Conservation (phyloP, 2,113 vertebrate species). For the Engraulis encrasicolus region DNA sequence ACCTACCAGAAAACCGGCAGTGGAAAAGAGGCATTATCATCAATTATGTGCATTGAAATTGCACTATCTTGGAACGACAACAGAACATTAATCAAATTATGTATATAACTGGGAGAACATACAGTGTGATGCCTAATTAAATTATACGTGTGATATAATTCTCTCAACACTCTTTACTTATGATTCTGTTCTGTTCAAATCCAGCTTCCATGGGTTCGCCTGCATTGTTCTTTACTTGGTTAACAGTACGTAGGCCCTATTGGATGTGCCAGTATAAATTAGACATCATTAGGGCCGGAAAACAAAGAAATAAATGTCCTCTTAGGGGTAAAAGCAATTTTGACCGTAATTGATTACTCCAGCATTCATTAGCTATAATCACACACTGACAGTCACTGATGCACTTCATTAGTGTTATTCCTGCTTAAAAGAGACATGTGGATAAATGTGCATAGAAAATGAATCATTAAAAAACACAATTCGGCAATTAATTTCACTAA, state of each 20-base stretch:
- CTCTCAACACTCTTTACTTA: neutral
- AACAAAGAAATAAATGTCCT: conserved; percentile 78
- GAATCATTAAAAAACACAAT: conserved; percentile 76
- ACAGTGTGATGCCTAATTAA: neutral
- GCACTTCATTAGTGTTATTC: conserved; percentile 78
- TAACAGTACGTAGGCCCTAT: too few relatives aligned
- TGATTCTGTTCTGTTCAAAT: too few relatives aligned
- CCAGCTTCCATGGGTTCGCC: too few relatives aligned
- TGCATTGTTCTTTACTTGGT: too few relatives aligned
- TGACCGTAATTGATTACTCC: conserved; percentile 90
- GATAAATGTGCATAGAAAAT: conserved; percentile 73
- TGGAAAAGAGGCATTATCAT: too few relatives aligned
- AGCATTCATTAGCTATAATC: conserved; percentile 91
- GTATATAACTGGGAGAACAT: neutral
- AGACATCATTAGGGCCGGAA: conserved; percentile 75
- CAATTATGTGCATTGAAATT: conserved; percentile 10
- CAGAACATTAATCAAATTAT: neutral
- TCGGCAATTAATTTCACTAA: conserved; percentile 74
- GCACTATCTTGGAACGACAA: neutral
- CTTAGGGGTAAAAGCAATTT: conserved; percentile 80
- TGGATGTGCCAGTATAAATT: conserved; percentile 66
- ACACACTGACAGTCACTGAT: conserved; percentile 88
- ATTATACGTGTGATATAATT: too few relatives aligned
- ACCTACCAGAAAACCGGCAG: too few relatives aligned
- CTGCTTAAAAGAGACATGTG: neutral